phyloP scores from a whole-genome alignment of 2,888 invertebrate species.

The Oligia latruncula region DNA sequence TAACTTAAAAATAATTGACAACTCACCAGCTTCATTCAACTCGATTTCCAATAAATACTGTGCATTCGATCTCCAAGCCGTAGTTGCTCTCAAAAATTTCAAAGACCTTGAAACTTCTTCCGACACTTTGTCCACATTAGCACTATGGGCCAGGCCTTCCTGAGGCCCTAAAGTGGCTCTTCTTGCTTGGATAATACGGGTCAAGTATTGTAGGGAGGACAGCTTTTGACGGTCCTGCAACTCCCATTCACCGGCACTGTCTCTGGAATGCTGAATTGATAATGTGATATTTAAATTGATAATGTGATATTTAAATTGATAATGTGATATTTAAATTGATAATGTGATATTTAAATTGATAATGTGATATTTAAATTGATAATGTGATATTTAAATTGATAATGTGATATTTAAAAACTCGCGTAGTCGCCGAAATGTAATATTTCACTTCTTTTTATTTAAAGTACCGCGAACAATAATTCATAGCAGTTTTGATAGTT shows the following conservation, averaged over 20 bases:
- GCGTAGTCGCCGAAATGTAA: background rate
- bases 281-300: no score
- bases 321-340: no score
- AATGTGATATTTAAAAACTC: background rate
- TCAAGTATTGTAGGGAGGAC: slow-evolving; percentile 95
- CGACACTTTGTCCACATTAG: slow-evolving; percentile 80
- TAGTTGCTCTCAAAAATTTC: slow-evolving; percentile 83
- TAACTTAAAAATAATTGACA: no score
- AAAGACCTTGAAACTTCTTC: slow-evolving; percentile 84
- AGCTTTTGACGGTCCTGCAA: slow-evolving; percentile 95
- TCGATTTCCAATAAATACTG: slow-evolving; percentile 87
- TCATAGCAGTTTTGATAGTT: background rate
- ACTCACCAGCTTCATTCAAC: slow-evolving; percentile 83
- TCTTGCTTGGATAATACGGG: slow-evolving; percentile 93
- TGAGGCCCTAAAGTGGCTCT: slow-evolving; percentile 86
- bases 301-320: no score
- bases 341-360: no score
- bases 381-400: no score
- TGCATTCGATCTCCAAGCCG: slow-evolving; percentile 86
- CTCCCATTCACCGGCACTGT: slow-evolving; percentile 96
- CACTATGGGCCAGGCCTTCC: slow-evolving; percentile 75
- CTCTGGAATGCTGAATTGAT: slow-evolving; percentile 92
- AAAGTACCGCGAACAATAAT: background rate
- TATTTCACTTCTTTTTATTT: no score
- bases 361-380: no score